Percentiles rank a stretch among this genome's conserved stretches.
Conservation (phyloP, 2,888 invertebrate species). For the Amphipyra tragopoginis region DNA sequence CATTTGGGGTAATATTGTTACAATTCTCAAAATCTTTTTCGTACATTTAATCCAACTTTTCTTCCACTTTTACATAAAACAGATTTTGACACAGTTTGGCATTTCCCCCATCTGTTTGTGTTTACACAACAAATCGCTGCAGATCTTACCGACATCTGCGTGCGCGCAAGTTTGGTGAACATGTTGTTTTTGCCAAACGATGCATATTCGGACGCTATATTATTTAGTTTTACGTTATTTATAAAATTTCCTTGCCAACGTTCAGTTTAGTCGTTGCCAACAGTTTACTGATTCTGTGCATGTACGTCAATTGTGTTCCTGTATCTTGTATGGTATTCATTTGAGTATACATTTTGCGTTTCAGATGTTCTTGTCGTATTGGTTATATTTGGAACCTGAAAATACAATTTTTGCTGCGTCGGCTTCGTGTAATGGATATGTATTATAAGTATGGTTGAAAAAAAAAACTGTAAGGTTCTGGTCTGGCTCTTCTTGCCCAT, state of each 20-base stretch:
- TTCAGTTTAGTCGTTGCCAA: slow-evolving; percentile 49
- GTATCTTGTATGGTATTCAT: slow-evolving; percentile 14
- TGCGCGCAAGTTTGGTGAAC: slow-evolving; percentile 52
- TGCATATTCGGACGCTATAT: slow-evolving; percentile 53
- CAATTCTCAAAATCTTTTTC: neutral
- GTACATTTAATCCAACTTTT: neutral
- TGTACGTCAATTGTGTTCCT: slow-evolving; percentile 49
- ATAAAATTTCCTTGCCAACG: slow-evolving; percentile 63
- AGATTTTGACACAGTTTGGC: slow-evolving; percentile 22
- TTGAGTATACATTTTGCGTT: slow-evolving; percentile 24
- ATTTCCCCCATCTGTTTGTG: slow-evolving; percentile 30
- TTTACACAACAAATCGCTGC: slow-evolving; percentile 33
- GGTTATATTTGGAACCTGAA: neutral
- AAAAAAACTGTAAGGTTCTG: slow-evolving; percentile 1
- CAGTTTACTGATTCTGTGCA: slow-evolving; percentile 33
- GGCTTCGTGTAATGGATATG: too few species aligned
- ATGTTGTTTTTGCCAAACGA: slow-evolving; percentile 71
- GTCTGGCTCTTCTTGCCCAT: neutral
- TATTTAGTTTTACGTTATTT: slow-evolving; percentile 61
- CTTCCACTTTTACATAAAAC: slow-evolving; percentile 9
- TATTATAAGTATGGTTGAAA: too few species aligned
- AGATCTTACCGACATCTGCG: slow-evolving; percentile 30
- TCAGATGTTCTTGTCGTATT: slow-evolving; percentile 13
- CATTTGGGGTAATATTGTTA: too few species aligned
- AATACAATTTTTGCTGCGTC: neutral